These are phyloP conservation scores for Corythornis leucogaster DNA, from an alignment of 2,797 vertebrate genomes.

Conservation along the genomic window DNA sequence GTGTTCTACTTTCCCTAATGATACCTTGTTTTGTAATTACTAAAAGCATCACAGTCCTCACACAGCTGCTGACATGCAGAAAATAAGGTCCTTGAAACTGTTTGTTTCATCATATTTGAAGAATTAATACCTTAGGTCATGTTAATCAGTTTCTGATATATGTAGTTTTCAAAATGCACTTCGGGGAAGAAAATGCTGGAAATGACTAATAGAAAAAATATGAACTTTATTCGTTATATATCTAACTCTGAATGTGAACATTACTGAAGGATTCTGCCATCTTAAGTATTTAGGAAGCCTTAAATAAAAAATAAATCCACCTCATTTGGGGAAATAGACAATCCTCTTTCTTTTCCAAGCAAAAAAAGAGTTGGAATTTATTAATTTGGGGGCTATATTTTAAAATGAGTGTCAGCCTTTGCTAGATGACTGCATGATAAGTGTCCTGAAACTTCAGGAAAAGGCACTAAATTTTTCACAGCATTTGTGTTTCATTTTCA, in stretches of 20 bases:
- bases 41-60: conserved; percentile 72
- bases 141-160: conserved; percentile 85
- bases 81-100: conserved; percentile 77
- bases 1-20: conserved; percentile 60
- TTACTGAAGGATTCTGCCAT: conserved; percentile 61
- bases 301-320: conserved; percentile 79
- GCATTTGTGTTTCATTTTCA: conserved; percentile 90
- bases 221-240: conserved; percentile 72
- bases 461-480: conserved; percentile 87
- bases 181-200: conserved; percentile 74
- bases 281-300: conserved; percentile 76
- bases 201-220: conserved; percentile 80
- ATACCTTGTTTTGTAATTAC: conserved; percentile 67
- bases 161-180: conserved; percentile 80
- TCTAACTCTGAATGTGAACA: conserved; percentile 46
- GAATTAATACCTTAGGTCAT: conserved; percentile 81
- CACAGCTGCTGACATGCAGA: conserved; percentile 77
- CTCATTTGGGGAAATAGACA: conserved; percentile 66
- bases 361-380: conserved; percentile 76
- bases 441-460: conserved; percentile 82
- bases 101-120: conserved; percentile 81
- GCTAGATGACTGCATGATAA: conserved; percentile 76
- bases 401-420: conserved; percentile 72
- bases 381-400: conserved; percentile 81
- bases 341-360: conserved; percentile 55